Conservation (phyloP, 2,797 vertebrate species). For the Oreochromis grahami region DNA sequence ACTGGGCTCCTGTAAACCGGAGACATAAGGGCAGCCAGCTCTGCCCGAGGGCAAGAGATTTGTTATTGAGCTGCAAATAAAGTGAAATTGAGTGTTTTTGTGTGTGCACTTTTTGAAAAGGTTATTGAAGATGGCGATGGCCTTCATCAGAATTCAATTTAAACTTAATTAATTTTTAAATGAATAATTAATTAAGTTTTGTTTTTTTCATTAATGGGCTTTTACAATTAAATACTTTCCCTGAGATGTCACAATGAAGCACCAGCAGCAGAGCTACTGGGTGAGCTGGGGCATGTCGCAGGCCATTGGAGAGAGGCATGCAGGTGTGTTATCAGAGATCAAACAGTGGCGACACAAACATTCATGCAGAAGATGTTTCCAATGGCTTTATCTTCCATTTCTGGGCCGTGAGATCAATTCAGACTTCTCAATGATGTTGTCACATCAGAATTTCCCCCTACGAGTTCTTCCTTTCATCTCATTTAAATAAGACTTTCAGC, state of each 20-base stretch:
- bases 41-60: neutral
- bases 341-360: constrained; percentile 42
- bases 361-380: constrained; percentile 57
- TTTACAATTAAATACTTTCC: neutral
- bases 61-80: neutral
- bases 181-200: neutral
- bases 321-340: constrained; percentile 44
- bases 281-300: constrained; percentile 10
- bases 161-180: neutral
- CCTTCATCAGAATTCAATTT: neutral
- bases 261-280: constrained; percentile 48
- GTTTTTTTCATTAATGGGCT: neutral
- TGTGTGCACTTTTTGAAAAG: neutral
- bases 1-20: neutral
- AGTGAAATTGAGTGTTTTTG: neutral
- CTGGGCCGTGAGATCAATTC: constrained; percentile 45
- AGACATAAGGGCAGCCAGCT: neutral
- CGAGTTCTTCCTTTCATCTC: neutral
- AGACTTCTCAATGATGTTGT: neutral
- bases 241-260: constrained; percentile 42
- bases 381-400: constrained; percentile 57
- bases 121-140: neutral
- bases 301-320: constrained; percentile 60
- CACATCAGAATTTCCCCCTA: neutral
- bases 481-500: neutral